Evolutionary conservation across 1,140 invertebrate species (phyloP), one percentile per base, ranked within the genome.

Genomic region (Drosophila bocqueti): DNA sequence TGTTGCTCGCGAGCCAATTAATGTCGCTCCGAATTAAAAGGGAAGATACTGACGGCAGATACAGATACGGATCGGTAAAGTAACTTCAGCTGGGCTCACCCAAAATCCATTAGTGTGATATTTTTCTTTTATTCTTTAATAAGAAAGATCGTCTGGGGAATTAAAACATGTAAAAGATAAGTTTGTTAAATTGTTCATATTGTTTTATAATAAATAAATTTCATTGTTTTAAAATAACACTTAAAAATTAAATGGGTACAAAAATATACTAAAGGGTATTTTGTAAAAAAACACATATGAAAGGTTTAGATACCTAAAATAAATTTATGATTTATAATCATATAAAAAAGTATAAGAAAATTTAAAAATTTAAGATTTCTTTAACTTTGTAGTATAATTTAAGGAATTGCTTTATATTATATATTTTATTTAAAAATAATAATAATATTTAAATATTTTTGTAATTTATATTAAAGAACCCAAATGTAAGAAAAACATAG

Each of bases 1-100:
- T 87, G 87, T 91, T 91, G 83, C 75, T 78, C 72, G 74, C 83
- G 62, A 61, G 74, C 77, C 87, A 91, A 87, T 91, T 83, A 91
- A 75, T 81, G 89, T 71, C 67, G 69, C 54, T 61, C 57, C 38
- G 67, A 79, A 79, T 62, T 71, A 45, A 61, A 71, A 64, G 38
- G 38, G 66, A 69, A 79, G 59, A 68, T 55, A 55, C 57, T 57
- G 76, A 61, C 34, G 69, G 36, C 47, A 69, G 64, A 68, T 46
- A 50, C 45, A 43, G 46, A 52, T 73, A 71, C 64, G 64, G 67
- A 71, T 71, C 64, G 64, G 36, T 55, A 46, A 55, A 71, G 67
- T 71, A 52, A 54, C 67, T 69, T 68, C 36, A 54, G 45, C 31
- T 47, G 67, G 63, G 63, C 54, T 71, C 65, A 38, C 63, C 64